Conservation (phyloP, 2,888 invertebrate genomes). For the Scelioninae gen. 1 region DNA sequence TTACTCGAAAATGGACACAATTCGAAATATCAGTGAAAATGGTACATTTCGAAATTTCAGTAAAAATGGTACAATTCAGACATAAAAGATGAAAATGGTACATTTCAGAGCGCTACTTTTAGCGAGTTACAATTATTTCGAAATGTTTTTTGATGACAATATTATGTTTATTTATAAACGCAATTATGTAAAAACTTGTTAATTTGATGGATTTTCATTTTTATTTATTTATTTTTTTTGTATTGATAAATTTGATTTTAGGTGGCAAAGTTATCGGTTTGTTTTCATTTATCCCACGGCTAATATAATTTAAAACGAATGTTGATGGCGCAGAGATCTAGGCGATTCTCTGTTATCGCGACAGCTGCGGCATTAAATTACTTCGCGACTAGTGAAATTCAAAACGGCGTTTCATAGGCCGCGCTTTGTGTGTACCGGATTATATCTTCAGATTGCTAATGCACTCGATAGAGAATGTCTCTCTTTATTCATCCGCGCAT, state of each 20-base stretch:
- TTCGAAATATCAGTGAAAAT: too few relatives aligned
- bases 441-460: slow-evolving; percentile 53
- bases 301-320: slow-evolving; percentile 23
- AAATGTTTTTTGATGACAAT: too few relatives aligned
- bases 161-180: too few relatives aligned
- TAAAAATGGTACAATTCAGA: too few relatives aligned
- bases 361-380: slow-evolving; percentile 75
- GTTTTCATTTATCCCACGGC: slow-evolving; percentile 6
- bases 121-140: too few relatives aligned
- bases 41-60: too few relatives aligned
- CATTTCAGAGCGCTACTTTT: too few relatives aligned
- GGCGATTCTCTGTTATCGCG: slow-evolving; percentile 70
- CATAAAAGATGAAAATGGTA: too few relatives aligned
- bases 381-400: slow-evolving; percentile 72
- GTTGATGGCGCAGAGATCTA: slow-evolving; percentile 56
- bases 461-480: slow-evolving; percentile 49
- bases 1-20: background rate
- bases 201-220: too few relatives aligned
- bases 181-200: too few relatives aligned
- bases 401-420: slow-evolving; percentile 72
- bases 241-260: too few relatives aligned
- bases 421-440: slow-evolving; percentile 46
- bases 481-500: slow-evolving; percentile 44
- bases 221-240: too few relatives aligned
- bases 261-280: background rate